A percentile compares a stretch with the other conserved stretches of the same genome.
These are phyloP conservation scores for Isurus oxyrinchus DNA, from an alignment of 2,113 vertebrate species.

Conservation along the genomic window DNA sequence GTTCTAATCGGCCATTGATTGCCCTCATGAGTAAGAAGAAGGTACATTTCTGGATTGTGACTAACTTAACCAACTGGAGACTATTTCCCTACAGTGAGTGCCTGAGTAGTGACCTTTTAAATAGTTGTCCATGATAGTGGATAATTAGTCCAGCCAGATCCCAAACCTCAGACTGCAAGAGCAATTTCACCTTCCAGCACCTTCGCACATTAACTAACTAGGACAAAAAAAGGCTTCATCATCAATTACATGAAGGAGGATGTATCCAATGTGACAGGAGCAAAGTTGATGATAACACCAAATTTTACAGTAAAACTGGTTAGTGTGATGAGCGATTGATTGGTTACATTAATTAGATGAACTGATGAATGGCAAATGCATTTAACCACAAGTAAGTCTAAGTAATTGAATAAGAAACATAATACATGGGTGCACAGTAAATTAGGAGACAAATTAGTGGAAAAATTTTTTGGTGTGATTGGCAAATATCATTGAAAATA, in stretches of 20 bases:
- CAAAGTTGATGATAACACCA: background rate
- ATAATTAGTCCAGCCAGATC: too few species aligned
- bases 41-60: too few species aligned
- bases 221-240: background rate
- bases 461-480: background rate
- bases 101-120: too few species aligned
- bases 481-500: background rate
- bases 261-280: background rate
- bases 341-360: slow-evolving; percentile 5
- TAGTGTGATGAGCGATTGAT: background rate
- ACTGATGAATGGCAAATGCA: background rate
- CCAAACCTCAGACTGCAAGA: too few species aligned
- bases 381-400: background rate
- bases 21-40: too few species aligned
- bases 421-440: background rate
- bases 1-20: too few species aligned
- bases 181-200: background rate
- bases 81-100: too few species aligned
- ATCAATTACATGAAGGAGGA: background rate
- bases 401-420: background rate
- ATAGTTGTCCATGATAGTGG: too few species aligned
- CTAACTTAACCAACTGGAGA: too few species aligned
- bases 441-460: slow-evolving; percentile 1
- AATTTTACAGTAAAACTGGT: background rate
- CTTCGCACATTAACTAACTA: background rate